These are phyloP conservation scores for Eucidaris tribuloides DNA, from an alignment of 35 echinoderm and acorn worm genomes.

Conservation along the genomic window DNA sequence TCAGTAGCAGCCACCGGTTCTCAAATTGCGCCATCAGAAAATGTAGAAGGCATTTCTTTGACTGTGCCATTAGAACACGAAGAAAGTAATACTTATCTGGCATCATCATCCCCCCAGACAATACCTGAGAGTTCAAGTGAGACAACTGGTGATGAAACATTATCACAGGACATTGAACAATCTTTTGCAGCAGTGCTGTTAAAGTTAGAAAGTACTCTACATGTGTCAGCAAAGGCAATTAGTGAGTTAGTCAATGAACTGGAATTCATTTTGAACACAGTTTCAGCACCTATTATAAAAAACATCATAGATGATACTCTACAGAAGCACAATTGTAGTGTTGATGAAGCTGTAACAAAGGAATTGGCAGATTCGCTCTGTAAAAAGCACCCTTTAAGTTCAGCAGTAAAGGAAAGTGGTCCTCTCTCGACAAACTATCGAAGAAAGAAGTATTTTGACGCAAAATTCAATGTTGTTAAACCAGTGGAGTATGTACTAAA, in stretches of 20 bases:
- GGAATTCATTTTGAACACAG: slow-evolving; percentile 24
- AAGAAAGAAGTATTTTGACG: slow-evolving; percentile 39
- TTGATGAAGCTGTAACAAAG: slow-evolving; percentile 9
- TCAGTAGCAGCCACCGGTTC: not conserved
- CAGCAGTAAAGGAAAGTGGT: slow-evolving; percentile 43
- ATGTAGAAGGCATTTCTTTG: not conserved
- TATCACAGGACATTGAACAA: slow-evolving; percentile 10
- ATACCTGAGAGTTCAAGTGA: not conserved
- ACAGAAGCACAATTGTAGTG: slow-evolving; percentile 10
- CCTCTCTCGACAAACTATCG: slow-evolving; percentile 29
- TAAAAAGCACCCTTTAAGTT: slow-evolving; percentile 3
- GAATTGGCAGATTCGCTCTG: slow-evolving; percentile 29
- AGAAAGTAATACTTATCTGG: not conserved
- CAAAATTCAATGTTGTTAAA: slow-evolving; percentile 54
- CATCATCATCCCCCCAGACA: not conserved
- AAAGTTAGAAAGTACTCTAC: slow-evolving; percentile 43
- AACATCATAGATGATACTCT: not conserved
- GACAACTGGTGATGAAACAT: not conserved
- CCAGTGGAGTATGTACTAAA: slow-evolving; percentile 46
- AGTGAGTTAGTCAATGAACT: slow-evolving; percentile 35
- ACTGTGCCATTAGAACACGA: not conserved
- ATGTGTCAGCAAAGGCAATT: slow-evolving; percentile 39
- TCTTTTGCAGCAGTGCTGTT: slow-evolving; percentile 32
- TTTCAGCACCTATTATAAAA: not conserved
- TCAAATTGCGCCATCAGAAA: not conserved